Evolutionary conservation across 2,797 vertebrate genomes (phyloP), one percentile per base, ranked within the genome.

Genomic region (Tauraco hartlaubi): DNA sequence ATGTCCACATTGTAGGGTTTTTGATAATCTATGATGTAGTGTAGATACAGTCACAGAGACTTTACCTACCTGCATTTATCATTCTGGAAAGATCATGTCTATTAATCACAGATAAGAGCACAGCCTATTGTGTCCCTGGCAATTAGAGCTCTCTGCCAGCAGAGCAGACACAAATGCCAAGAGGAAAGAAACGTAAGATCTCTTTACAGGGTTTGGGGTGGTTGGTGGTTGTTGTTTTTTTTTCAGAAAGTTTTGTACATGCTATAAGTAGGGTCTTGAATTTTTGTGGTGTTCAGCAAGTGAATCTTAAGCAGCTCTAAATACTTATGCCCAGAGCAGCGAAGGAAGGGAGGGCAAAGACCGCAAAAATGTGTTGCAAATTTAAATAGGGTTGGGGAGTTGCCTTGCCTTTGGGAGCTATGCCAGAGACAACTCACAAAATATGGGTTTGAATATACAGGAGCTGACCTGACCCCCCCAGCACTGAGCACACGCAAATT

Each of bases 61-160:
- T 97, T 96, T 83, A 92, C 88, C 93, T 96, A 85, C 94, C 91
- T 94, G 79, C 96, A 96, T 97, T 97, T 94, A 98, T 97, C 96
- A 96, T 85, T 97, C 87, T 91, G 84, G 91, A 96, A 97, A 96
- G 94, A 95, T 95, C 96, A 66, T 92, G 72, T 90, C 90, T 97
- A 97, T 97, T 97, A 97, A 97, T 98, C 94, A 94, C 39, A 86
- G 85, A 95, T 92, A 94, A 95, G 84, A 95, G 85, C 82, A 85
- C 51, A 95, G 92, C 75, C 86, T 92, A 77, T 89, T 90, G 59
- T 96, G 87, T 94, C 94, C 71, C 92, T 94, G 95, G 89, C 93
- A 97, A 96, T 96, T 93, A 96, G 89, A 97, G 95, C 44, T 79
- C 73, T 94, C 87, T 88, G 71, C 80, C 84, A 95, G 95, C 89